These are phyloP conservation scores for Cacoxenus indagator DNA, from an alignment of 2,888 invertebrate genomes.

Conservation along the genomic window DNA sequence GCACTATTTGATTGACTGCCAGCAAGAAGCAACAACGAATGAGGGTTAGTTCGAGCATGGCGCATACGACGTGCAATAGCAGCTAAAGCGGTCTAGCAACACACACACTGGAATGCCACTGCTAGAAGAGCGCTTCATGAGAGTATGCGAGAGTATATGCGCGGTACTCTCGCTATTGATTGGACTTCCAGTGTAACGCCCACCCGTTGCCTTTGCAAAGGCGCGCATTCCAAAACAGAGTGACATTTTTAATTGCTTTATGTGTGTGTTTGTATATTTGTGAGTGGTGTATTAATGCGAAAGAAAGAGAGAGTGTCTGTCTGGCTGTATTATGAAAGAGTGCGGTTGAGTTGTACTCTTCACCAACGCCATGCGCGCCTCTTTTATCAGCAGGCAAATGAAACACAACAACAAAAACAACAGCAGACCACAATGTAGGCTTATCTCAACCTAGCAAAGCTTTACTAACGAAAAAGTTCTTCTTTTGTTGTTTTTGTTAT, in stretches of 20 bases:
- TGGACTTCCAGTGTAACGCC: conserved; percentile 66
- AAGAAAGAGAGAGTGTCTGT: conserved; percentile 24
- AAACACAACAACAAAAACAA: conserved; percentile 19
- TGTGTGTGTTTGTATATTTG: conserved; percentile 26
- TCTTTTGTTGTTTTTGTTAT: not conserved
- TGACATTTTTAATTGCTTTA: conserved; percentile 63
- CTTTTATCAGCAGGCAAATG: conserved; percentile 14
- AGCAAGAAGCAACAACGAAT: not conserved
- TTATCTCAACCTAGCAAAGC: conserved; percentile 1
- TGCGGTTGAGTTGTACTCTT: conserved; percentile 14
- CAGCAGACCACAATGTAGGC: not conserved
- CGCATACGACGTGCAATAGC: conserved; percentile 20
- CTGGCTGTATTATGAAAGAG: not conserved
- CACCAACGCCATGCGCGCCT: conserved; percentile 6
- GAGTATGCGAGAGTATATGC: conserved; percentile 47
- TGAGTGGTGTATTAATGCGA: conserved; percentile 12
- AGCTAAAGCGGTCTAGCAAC: conserved; percentile 1
- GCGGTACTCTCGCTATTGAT: conserved; percentile 49
- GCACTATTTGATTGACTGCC: not conserved
- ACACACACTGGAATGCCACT: conserved; percentile 9
- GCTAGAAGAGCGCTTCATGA: conserved; percentile 9
- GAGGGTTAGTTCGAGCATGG: conserved; percentile 30
- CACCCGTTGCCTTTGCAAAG: conserved; percentile 39
- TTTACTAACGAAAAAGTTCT: not conserved
- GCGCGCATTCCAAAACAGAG: conserved; percentile 56